phyloP scores from a whole-genome alignment of 2,797 vertebrate genomes.

The Mormyrus hasselquistii region DNA sequence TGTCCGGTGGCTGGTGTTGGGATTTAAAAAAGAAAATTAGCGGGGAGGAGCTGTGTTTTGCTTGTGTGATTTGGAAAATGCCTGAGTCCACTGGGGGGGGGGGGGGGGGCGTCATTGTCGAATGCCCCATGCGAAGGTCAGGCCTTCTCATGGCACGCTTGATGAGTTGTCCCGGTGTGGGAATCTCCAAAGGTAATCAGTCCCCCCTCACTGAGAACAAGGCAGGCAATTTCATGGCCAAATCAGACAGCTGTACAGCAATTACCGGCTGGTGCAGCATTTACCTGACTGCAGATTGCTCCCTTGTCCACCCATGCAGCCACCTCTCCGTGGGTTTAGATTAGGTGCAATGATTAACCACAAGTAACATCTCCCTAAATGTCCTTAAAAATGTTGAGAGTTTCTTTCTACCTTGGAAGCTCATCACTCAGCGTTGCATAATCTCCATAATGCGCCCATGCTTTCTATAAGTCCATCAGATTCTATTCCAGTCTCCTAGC shows the following conservation, averaged over 20 bases:
- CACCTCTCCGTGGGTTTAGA: slow-evolving; percentile 9
- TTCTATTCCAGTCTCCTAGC: not conserved
- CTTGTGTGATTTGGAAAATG: slow-evolving; percentile 35
- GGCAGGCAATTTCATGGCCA: slow-evolving; percentile 43
- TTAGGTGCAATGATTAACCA: slow-evolving; percentile 23
- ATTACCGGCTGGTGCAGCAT: slow-evolving; percentile 45
- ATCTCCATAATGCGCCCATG: slow-evolving; percentile 16
- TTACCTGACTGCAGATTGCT: slow-evolving; percentile 34
- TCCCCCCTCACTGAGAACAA: slow-evolving; percentile 30
- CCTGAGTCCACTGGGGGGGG: slow-evolving; percentile 35
- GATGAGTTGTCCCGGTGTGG: slow-evolving; percentile 21
- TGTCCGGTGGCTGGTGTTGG: slow-evolving; percentile 13
- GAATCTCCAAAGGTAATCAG: slow-evolving; percentile 29
- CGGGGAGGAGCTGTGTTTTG: slow-evolving; percentile 29
- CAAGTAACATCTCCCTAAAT: not conserved
- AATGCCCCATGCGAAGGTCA: slow-evolving; percentile 49
- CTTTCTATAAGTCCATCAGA: not conserved
- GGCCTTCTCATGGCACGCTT: slow-evolving; percentile 34
- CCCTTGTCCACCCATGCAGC: not conserved
- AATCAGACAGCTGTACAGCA: slow-evolving; percentile 35
- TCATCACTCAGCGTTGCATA: slow-evolving; percentile 11
- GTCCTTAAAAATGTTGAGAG: slow-evolving; percentile 28
- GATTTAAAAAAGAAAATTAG: slow-evolving; percentile 28
- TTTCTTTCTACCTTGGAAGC: slow-evolving; percentile 9
- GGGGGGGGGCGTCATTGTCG: slow-evolving; percentile 23